Base-by-base conservation (phyloP, 2,888 invertebrate species). In the Athalia rosae region DNA sequence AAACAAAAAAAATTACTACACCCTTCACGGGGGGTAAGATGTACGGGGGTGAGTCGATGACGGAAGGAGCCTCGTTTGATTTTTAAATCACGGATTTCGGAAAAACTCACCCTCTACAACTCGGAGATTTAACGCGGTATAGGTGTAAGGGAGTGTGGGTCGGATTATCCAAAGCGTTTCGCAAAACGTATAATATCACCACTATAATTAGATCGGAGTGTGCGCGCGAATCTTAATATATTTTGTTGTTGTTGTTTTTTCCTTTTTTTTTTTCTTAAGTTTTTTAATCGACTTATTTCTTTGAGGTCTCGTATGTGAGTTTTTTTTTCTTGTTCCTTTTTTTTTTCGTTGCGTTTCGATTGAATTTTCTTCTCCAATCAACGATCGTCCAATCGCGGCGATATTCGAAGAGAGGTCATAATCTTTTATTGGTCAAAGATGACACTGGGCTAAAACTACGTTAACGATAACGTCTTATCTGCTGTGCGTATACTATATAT, bases 161-260 rank as follows among this genome's bases (percentile, higher is more conserved):
- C n/a, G n/a, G n/a, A n/a, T n/a, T n/a, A n/a, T n/a, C 4, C 13
- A 13, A 4, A 61, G 8, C 8, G 13, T 61, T 11, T 13, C 5
- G 8, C 11, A 15, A 13, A 61, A 4, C 6, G 50, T 53, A 81
- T 80, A 81, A 83, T 81, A 79, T 66, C 82, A 83, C 79, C 47
- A 76, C 82, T 83, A 83, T 83, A 81, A 84, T 82, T 81, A 84
- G 80, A 74, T n/a, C n/a, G n/a, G n/a, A n/a, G n/a, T n/a, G n/a
- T n/a, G n/a, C n/a, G 64, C 43, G 58, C 58, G 43, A 71, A 71
- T 63, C 8, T 58, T 53, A n/a, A 11, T n/a, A n/a, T n/a, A n/a
- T n/a, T n/a, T n/a, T n/a, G n/a, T n/a, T n/a, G n/a, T n/a, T n/a
- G n/a, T n/a, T n/a, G n/a, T n/a, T 4, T 53, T 9, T 53, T 11